Base-by-base conservation (phyloP, 1,140 invertebrate species). In the Paralvinella palmiformis region DNA sequence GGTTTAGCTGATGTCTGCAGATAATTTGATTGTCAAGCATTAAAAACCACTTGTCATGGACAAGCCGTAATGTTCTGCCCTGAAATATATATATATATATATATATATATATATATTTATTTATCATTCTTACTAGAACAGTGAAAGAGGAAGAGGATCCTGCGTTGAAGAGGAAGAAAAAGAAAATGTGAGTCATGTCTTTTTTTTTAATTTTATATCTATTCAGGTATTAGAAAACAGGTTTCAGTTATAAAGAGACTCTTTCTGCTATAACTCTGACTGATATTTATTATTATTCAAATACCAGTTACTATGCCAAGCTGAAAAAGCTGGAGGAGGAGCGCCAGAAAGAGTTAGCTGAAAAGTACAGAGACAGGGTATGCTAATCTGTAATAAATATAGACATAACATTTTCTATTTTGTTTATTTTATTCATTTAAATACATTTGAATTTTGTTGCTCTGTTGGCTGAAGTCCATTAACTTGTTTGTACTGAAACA, bases 321-420 rank as follows among this genome's bases (percentile, higher is more conserved):
- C 80, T 96, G 5, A 95, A 96, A 68, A 94, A 94, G 75, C 91
- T 95, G 73, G 94, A 98, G 78, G 94, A 97, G 72, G 92, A 93
- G 74, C 92, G 94, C 77, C 86, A 97, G 81, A 92, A 92, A 24
- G 94, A 98, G 76, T 76, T 98, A n/a, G 91, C 93, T 0, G 89
- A 92, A 70, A 96, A 96, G 75, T 97, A 96, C 69, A 85, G 94
- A 66, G 95, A 97, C 77, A 83, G 94, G 64, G 77, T 79, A 72
- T 66, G 71, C 63, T 36, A 3, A 59, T 3, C n/a, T 17, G 1
- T 15, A 13, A 59, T 37, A n/a, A 35, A n/a, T 20, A 36, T 59
- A 1, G 13, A 3, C 27, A 3, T n/a, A 35, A 37, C 27, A 36
- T n/a, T 35, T 37, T 36, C 35, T 2, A 35, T 24, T 3, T 3